These are phyloP conservation scores for Raphicerus campestris DNA, from an alignment of 2,113 vertebrate species.

Conservation along the genomic window DNA sequence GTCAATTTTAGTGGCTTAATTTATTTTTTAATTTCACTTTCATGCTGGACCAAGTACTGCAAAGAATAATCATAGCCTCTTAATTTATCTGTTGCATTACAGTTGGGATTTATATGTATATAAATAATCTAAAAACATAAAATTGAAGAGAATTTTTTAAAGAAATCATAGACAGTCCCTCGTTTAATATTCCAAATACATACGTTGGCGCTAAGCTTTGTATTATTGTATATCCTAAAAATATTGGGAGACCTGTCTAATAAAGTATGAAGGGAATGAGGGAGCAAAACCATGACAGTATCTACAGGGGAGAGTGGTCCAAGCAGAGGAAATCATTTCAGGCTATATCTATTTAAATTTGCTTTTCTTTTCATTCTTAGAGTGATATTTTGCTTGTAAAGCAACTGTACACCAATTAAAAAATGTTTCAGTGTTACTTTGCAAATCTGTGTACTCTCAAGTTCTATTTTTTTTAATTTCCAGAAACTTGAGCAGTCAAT, in stretches of 20 bases:
- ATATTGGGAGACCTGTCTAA: neutral
- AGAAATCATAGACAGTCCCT: neutral
- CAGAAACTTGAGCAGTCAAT: neutral
- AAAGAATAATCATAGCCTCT: neutral
- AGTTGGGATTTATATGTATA: neutral
- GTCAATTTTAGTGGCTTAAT: neutral
- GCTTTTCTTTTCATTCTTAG: conserved; percentile 1
- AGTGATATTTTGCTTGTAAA: neutral
- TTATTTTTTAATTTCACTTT: conserved; percentile 3
- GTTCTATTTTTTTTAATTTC: neutral
- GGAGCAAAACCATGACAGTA: neutral
- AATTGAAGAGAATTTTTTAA: neutral
- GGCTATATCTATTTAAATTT: neutral
- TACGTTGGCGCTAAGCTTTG: neutral
- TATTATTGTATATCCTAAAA: neutral
- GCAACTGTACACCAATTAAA: neutral
- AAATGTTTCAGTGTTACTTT: neutral
- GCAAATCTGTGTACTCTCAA: neutral
- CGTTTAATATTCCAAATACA: neutral
- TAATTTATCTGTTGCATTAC: neutral
- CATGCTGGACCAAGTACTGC: neutral
- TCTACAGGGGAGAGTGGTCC: neutral
- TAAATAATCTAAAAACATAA: neutral
- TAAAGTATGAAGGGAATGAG: neutral
- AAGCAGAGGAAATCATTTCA: neutral